Percentiles rank a stretch among this genome's conserved stretches.
Evolutionary conservation across 2,888 invertebrate species (phyloP).

Genomic region (Tortrix viridana): DNA sequence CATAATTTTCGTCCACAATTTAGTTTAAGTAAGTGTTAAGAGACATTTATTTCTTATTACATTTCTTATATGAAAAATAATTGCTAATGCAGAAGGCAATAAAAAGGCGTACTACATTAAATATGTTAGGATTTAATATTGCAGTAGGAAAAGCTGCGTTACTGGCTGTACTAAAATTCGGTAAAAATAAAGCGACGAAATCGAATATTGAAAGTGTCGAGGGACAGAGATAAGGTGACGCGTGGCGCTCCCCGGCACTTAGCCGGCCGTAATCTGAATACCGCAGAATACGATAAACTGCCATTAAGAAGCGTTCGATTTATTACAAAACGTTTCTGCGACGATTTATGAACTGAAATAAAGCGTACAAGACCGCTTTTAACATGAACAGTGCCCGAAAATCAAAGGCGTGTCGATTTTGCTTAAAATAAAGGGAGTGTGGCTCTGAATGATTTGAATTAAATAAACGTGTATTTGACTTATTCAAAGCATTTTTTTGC

Average conservation of each 20-base stretch:
- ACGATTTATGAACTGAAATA: slow-evolving; percentile 61
- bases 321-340: slow-evolving; percentile 81
- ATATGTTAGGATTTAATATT: no score
- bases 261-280: slow-evolving; percentile 80
- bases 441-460: slow-evolving; percentile 12
- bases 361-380: slow-evolving; percentile 16
- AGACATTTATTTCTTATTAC: no score
- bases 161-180: slow-evolving; percentile 39
- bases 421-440: no score
- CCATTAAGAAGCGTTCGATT: slow-evolving; percentile 84
- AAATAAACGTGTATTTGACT: slow-evolving; percentile 17
- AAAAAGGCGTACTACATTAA: no score
- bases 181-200: slow-evolving; percentile 70
- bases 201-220: slow-evolving; percentile 84
- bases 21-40: no score
- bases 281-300: slow-evolving; percentile 82
- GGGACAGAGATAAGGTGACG: slow-evolving; percentile 77
- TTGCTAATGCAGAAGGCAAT: no score
- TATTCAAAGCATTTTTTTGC: neutral
- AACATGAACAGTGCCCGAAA: no score
- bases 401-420: no score
- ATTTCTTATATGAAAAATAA: no score
- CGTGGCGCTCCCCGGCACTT: slow-evolving; percentile 81
- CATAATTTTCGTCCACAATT: no score
- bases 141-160: neutral